Evolutionary conservation across 2,888 invertebrate species (phyloP), one percentile per base, ranked within the genome.

Genomic region (Xanthorhoe spadicearia): DNA sequence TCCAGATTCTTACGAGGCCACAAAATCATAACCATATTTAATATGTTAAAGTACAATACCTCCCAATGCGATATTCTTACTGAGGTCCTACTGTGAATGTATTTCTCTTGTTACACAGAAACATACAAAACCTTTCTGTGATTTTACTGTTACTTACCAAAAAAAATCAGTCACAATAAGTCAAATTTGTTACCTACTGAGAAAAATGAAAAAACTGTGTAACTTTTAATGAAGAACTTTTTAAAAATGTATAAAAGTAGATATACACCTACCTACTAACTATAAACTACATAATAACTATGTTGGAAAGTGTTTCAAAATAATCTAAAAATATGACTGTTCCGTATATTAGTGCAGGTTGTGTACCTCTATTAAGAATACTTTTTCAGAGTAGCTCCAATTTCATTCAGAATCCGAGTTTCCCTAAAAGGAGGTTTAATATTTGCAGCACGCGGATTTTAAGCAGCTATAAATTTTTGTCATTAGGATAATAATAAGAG

Each of bases 401-500:
- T 69, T 73, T 73, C 73, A 72, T 69, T 69, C 70, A 73, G 73
- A 69, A 71, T 68, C 70, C 76, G 73, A 78, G 80, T 85, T 85
- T 85, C 82, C 81, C 80, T 79, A 74, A 77, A 83, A 82, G 79
- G 79, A 83, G 82, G 77, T 82, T 90, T 88, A 89, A 86, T 86
- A 90, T 90, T 91, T 89, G 87, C 90, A 87, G 82, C 90, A 89
- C 90, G 89, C 80, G 83, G 81, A 88, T 88, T 92, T 90, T 91
- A 90, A 90, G 89, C 81, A 87, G 86, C 87, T 83, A 92, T 93
- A 93, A 92, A 92, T 92, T 90, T 90, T 88, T 83, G 87, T 92
- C 92, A 92, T 92, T 92, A 92, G 87, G 86, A 86, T 88, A 91
- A 91, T 91, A 92, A 92, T 89, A 92, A 90, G 86, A 90, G 83